phyloP scores from a whole-genome alignment of 2,797 vertebrate genomes.

The Dallia pectoralis region DNA sequence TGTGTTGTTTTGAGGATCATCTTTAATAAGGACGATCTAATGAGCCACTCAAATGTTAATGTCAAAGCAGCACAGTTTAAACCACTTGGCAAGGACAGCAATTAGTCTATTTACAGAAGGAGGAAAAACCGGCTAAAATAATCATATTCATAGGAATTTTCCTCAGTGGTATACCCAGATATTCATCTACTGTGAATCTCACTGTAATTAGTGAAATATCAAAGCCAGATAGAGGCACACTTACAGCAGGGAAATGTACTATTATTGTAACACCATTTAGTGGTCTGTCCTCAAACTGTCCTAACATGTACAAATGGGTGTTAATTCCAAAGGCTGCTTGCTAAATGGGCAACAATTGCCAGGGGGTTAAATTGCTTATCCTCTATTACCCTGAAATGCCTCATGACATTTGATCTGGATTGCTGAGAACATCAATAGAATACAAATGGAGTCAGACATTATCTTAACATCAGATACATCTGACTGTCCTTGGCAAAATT shows the following conservation, averaged over 20 bases:
- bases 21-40: neutral
- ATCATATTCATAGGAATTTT: neutral
- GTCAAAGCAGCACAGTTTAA: neutral
- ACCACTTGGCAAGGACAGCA: neutral
- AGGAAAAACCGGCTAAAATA: neutral
- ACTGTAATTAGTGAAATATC: conserved; percentile 20
- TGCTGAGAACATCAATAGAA: neutral
- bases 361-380: conserved; percentile 16
- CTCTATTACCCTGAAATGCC: neutral
- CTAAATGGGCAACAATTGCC: conserved; percentile 6
- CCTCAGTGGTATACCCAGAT: neutral
- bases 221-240: conserved; percentile 10
- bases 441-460: neutral
- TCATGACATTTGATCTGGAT: conserved; percentile 2
- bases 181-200: neutral
- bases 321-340: conserved; percentile 1
- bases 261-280: conserved; percentile 5
- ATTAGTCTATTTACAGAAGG: neutral
- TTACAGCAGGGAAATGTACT: conserved; percentile 14
- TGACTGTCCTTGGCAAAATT: no score
- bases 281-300: neutral
- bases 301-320: neutral
- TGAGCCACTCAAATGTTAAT: neutral
- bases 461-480: neutral
- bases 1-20: neutral